Base-by-base conservation (phyloP, 2,888 invertebrate species). In the Laothoe populi region DNA sequence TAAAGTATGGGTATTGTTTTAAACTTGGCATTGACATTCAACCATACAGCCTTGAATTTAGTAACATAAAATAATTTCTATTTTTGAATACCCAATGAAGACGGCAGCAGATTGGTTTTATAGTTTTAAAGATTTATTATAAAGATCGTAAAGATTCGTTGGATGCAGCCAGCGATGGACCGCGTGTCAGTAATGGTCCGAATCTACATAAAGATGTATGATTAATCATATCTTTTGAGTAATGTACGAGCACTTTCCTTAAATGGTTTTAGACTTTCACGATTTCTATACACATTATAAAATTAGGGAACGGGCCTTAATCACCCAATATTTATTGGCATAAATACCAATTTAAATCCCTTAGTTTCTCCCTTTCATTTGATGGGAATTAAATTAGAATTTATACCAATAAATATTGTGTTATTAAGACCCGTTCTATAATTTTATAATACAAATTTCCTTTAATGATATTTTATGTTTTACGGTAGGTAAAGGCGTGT, bases 131-230 rank as follows among this genome's bases (percentile, higher is more conserved):
- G 31, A 31, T 35, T 53, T 35, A 53, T 19, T 31, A 19, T 26
- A 13, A 48, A 4, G 24, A 24, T 11, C 23, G 19, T 2, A 35
- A 19, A 35, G 19, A 31, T 53, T 49, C 49, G 19, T 31, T 19
- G 19, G 10, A 13, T 53, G 35, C 53, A 53, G 53, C 53, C 35
- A 35, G 53, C 19, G 35, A 4, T n/a, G 19, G 19, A 53, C 53
- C 35, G 53, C 53, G 35, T 53, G 53, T 35, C 31, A 31, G 53
- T 11, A 53, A 53, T 35, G 35, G 53, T 4, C 31, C 19, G 31
- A 19, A 31, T 53, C 19, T 53, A 10, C 35, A 31, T 53, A 16
- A 44, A 44, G 44, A 53, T 53, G 31, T 11, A 53, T 49, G 26
- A 49, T 53, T 31, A 35, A 11, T 53, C 35, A 35, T 31, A 49